Conservation (phyloP, 2,797 vertebrate genomes). For the Holocentrus rufus region DNA sequence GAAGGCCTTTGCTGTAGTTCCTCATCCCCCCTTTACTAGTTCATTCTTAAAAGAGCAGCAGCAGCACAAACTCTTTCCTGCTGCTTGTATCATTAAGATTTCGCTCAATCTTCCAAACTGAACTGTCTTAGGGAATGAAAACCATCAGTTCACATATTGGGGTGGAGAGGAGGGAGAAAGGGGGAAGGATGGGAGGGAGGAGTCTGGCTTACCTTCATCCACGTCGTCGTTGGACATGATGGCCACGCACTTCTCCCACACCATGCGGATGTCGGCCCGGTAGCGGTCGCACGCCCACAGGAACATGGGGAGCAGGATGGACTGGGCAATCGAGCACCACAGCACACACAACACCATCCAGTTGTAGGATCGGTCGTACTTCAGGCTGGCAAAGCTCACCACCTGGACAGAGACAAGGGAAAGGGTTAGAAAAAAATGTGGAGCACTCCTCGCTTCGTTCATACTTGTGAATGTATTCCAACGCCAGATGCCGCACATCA, state of each 20-base stretch:
- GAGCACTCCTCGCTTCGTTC: too few species aligned
- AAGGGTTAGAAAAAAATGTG: not conserved
- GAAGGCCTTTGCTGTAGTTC: not conserved
- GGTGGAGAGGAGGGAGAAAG: slow-evolving; percentile 41
- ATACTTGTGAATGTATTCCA: too few species aligned
- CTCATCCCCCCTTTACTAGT: not conserved
- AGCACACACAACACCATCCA: slow-evolving; percentile 94
- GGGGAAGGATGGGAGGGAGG: slow-evolving; percentile 39
- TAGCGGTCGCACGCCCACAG: slow-evolving; percentile 95
- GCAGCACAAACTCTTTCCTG: not conserved
- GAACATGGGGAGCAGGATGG: slow-evolving; percentile 90
- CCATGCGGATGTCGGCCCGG: slow-evolving; percentile 87
- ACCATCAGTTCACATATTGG: slow-evolving; percentile 38
- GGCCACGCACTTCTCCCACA: slow-evolving; percentile 93
- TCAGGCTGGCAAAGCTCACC: slow-evolving; percentile 93
- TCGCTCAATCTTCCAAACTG: slow-evolving; percentile 1
- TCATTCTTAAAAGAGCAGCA: not conserved
- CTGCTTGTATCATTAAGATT: not conserved
- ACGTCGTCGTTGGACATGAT: slow-evolving; percentile 91
- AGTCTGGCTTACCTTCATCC: slow-evolving; percentile 85
- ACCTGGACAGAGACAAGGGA: slow-evolving; percentile 78
- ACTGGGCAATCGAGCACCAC: slow-evolving; percentile 95
- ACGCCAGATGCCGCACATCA: too few species aligned
- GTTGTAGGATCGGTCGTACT: slow-evolving; percentile 86
- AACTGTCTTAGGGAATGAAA: slow-evolving; percentile 41